Base-by-base conservation (phyloP, 23 tunicate genomes). In the Styela plicata region DNA sequence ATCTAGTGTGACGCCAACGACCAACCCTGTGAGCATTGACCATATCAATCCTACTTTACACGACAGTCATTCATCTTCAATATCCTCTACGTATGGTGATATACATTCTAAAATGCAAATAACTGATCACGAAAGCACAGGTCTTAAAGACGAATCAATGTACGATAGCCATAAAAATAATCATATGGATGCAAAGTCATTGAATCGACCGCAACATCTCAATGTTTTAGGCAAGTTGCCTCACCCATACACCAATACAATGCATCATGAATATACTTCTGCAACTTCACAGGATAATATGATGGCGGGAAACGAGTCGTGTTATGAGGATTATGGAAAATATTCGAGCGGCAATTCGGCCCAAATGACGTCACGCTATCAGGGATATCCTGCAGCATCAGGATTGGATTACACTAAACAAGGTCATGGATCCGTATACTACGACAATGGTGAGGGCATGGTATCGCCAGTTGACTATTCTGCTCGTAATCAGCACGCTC, bases 391-490 rank as follows among this genome's bases (percentile, higher is more conserved):
- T 71, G 36, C 17, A 71, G 13, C 34, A 3, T 13, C 77, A 71
- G 77, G 36, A 22, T 33, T 71, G 37, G 77, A 71, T 71, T 71
- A 71, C 17, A 18, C 77, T 2, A 71, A 31, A 30, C 24, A 33
- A 30, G 16, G 36, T 71, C 36, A 34, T 16, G 34, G 34, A 3
- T 22, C 77, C 3, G 16, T 28, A 28, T 71, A 71, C 34, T 28
- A 31, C 35, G 37, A 71, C 5, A 71, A 34, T 36, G 22, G 33
- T 29, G 81, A 76, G 31, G 63, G 18, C 7, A 33, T 76, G 29
- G 17, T 44, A 7, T 76, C 81, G 0, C 81, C 81, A 13, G 25
- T 76, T 0, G 81, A 76, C 33, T 76, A 44, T 44, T 44, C 81
- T 0, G 53, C 32, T 24, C 64, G 66, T 44, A 26, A 22, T 24